phyloP scores from a whole-genome alignment of 2,797 vertebrate species.

The Sternarchorhynchus goeldii region DNA sequence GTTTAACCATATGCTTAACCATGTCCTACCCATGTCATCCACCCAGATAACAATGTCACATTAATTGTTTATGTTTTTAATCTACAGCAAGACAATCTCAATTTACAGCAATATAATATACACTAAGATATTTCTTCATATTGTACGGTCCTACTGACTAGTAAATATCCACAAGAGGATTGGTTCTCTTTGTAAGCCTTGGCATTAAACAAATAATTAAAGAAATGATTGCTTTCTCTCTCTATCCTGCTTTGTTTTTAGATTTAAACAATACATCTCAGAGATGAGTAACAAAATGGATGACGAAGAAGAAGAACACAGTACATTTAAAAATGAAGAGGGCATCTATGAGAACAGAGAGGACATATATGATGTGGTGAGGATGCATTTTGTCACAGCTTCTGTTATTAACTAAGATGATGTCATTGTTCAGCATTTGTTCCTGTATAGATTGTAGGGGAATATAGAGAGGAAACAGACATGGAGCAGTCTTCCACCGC shows the following conservation, averaged over 20 bases:
- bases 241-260: slow-evolving; percentile 16
- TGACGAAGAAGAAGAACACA: neutral
- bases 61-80: too few species aligned
- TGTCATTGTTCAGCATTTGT: neutral
- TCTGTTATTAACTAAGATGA: neutral
- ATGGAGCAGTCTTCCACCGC: slow-evolving; percentile 18
- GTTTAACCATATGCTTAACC: neutral
- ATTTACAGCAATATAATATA: too few species aligned
- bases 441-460: slow-evolving; percentile 17
- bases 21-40: too few species aligned
- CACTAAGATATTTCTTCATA: too few species aligned
- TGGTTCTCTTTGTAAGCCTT: neutral
- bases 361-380: slow-evolving; percentile 29
- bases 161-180: too few species aligned
- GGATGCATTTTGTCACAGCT: neutral
- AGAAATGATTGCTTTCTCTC: neutral
- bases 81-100: too few species aligned
- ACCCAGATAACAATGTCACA: too few species aligned
- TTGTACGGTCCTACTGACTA: too few species aligned
- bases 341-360: neutral
- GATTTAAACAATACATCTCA: neutral
- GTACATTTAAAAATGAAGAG: neutral
- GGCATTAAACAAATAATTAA: neutral
- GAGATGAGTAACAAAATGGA: neutral
- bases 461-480: slow-evolving; percentile 37